These are phyloP conservation scores for Emydoidea blandingii DNA, from an alignment of 2,797 vertebrate genomes.

Conservation along the genomic window DNA sequence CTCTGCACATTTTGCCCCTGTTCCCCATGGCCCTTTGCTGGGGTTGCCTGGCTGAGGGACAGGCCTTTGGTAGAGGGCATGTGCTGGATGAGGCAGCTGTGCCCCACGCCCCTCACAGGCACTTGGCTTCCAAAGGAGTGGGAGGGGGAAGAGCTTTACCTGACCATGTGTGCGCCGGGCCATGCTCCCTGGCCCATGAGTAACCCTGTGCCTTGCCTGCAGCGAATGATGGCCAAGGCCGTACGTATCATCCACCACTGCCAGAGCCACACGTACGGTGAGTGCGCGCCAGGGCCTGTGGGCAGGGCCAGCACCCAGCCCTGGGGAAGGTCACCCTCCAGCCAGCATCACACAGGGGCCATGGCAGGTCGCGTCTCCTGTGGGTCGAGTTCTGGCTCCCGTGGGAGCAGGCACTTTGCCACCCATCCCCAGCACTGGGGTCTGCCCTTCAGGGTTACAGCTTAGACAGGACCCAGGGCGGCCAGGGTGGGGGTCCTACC, in stretches of 20 bases:
- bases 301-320: background rate
- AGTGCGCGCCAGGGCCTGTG: background rate
- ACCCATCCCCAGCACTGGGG: background rate
- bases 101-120: background rate
- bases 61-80: background rate
- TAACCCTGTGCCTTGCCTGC: constrained; percentile 8
- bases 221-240: constrained; percentile 95
- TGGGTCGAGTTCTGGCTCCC: too few relatives aligned
- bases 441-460: background rate
- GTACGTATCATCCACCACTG: constrained; percentile 88
- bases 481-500: too few relatives aligned
- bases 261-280: constrained; percentile 88
- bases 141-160: background rate
- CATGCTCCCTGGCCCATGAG: background rate
- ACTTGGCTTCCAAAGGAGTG: background rate
- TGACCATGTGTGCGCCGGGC: background rate
- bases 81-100: background rate
- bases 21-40: background rate
- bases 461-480: too few relatives aligned
- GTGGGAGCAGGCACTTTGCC: background rate
- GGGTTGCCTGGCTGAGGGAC: background rate
- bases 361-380: background rate
- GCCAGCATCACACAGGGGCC: background rate
- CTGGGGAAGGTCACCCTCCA: background rate
- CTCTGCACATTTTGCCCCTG: too few relatives aligned